A percentile compares a stretch with the other conserved stretches of the same genome.
Evolutionary conservation across 2,113 vertebrate species (phyloP).

Genomic region (Addax nasomaculatus): DNA sequence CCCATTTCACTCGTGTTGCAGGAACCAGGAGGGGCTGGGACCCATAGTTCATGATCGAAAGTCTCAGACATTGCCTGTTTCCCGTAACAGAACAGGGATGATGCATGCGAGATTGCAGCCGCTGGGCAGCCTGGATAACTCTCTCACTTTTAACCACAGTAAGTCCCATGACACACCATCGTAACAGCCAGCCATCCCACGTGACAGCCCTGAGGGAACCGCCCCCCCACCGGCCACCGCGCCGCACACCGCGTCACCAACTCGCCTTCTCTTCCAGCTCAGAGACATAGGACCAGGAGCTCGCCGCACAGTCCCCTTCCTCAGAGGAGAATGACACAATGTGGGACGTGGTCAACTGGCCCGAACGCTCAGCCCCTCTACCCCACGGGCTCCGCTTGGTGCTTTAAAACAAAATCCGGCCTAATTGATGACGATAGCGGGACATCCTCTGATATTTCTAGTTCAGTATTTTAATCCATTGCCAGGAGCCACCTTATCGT

Average conservation of each 20-base stretch:
- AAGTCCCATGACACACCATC: constrained; percentile 85
- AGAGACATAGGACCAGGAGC: constrained; percentile 49
- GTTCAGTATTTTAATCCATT: neutral
- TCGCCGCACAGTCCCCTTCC: constrained; percentile 51
- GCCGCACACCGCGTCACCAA: constrained; percentile 66
- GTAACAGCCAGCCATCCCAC: constrained; percentile 74
- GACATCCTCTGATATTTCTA: neutral
- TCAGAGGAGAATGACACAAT: constrained; percentile 72
- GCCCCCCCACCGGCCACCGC: constrained; percentile 62
- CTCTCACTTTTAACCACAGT: constrained; percentile 99
- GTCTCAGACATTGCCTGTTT: constrained; percentile 99
- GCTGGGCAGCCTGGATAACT: constrained; percentile 99
- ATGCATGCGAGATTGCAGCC: constrained; percentile 99
- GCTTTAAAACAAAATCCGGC: neutral
- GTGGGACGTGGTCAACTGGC: constrained; percentile 68
- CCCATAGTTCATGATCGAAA: constrained; percentile 97
- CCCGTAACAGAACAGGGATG: constrained; percentile 99
- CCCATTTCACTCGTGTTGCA: constrained; percentile 93
- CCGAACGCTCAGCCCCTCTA: neutral
- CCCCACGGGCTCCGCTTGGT: neutral
- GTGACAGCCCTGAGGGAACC: constrained; percentile 77
- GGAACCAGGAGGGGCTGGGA: constrained; percentile 99
- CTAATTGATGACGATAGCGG: neutral
- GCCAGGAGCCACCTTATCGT: neutral
- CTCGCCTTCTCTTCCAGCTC: constrained; percentile 76